A percentile compares a stretch with the other conserved stretches of the same genome.
These are phyloP conservation scores for Oscheius onirici DNA, from an alignment of 2,888 invertebrate genomes.

Conservation along the genomic window DNA sequence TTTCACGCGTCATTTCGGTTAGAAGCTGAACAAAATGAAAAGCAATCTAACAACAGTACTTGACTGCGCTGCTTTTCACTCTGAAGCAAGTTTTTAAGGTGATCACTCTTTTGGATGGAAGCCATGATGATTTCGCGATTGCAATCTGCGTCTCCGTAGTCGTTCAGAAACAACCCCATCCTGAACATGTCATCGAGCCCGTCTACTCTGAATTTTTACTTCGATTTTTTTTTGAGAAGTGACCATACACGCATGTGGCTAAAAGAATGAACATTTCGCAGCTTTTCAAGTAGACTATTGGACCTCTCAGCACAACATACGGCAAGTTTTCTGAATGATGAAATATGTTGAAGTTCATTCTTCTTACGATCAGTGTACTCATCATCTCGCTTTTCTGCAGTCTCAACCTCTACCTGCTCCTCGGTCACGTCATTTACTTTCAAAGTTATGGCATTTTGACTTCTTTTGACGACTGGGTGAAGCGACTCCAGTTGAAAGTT, in stretches of 20 bases:
- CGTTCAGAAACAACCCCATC: constrained; percentile 93
- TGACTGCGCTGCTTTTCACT: constrained; percentile 88
- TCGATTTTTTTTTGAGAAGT: background rate
- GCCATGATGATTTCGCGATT: constrained; percentile 90
- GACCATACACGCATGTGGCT: constrained; percentile 57
- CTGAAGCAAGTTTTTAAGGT: constrained; percentile 90
- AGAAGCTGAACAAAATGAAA: constrained; percentile 79
- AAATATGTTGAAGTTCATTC: background rate
- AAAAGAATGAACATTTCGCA: constrained; percentile 57
- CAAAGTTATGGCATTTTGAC: constrained; percentile 82
- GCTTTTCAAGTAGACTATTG: constrained; percentile 52
- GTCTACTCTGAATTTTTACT: constrained; percentile 79
- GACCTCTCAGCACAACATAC: constrained; percentile 56
- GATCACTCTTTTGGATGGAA: constrained; percentile 91
- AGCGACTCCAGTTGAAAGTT: constrained; percentile 92
- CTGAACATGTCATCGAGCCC: constrained; percentile 88
- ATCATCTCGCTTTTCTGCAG: background rate
- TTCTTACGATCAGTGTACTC: background rate
- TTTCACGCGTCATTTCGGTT: constrained; percentile 92
- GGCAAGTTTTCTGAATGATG: constrained; percentile 40
- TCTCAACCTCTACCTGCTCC: constrained; percentile 76
- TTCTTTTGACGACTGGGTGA: constrained; percentile 76
- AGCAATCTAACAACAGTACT: background rate
- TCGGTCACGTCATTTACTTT: constrained; percentile 73
- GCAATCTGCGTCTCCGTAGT: constrained; percentile 98